Conservation (phyloP, 2,888 invertebrate species). For the Epicampocera succincta region DNA sequence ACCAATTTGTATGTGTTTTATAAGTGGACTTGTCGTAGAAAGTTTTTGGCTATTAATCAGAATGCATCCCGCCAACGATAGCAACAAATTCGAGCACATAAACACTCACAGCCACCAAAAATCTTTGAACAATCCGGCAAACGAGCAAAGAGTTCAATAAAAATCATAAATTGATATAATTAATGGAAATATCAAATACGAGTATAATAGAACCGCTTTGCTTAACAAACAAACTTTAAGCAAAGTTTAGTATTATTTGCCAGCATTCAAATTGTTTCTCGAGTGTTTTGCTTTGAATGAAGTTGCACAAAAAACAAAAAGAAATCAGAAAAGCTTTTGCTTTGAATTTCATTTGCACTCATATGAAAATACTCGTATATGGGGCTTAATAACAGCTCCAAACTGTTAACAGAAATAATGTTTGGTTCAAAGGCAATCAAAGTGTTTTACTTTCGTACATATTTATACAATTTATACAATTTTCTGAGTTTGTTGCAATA, state of each 20-base stretch:
- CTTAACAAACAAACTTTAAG: constrained; percentile 31
- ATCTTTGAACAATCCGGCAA: constrained; percentile 2
- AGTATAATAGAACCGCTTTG: constrained; percentile 59
- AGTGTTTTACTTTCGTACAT: no score
- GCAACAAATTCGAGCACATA: constrained; percentile 1
- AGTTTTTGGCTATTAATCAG: constrained; percentile 59
- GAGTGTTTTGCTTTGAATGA: constrained; percentile 40
- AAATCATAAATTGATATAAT: constrained; percentile 48
- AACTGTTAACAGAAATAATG: neutral
- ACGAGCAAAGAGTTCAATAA: constrained; percentile 25
- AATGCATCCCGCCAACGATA: constrained; percentile 43
- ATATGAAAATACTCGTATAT: neutral
- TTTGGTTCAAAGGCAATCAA: no score
- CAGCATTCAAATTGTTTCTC: constrained; percentile 49
- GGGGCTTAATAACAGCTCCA: neutral
- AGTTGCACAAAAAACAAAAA: constrained; percentile 25
- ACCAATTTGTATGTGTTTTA: constrained; percentile 59
- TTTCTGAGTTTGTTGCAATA: no score
- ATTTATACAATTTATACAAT: no score
- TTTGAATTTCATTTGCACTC: constrained; percentile 23
- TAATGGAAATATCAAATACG: constrained; percentile 59
- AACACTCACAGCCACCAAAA: neutral
- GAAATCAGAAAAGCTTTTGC: constrained; percentile 22
- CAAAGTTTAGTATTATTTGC: constrained; percentile 48
- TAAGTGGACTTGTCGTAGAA: constrained; percentile 63